Evolutionary conservation across 2,888 invertebrate genomes (phyloP).

Genomic region (Stenolophus ochropezus): DNA sequence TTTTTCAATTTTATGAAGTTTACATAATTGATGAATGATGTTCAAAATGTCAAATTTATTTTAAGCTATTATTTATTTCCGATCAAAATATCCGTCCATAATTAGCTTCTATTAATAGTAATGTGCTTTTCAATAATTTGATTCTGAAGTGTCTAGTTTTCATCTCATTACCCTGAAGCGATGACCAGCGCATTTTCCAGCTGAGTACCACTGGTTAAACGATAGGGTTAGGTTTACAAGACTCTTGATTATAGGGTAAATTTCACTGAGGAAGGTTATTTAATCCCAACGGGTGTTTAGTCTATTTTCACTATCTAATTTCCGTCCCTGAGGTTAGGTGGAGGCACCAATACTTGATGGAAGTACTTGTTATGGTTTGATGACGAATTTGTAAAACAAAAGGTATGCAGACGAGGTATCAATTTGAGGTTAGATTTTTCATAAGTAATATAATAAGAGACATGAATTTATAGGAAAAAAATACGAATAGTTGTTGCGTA

Average conservation of each 20-base stretch:
- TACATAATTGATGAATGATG: too few relatives aligned
- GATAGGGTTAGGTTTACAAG: slow-evolving; percentile 6
- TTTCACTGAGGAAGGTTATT: slow-evolving; percentile 4
- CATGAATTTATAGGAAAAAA: too few relatives aligned
- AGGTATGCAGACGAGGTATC: too few relatives aligned
- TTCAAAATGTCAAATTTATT: too few relatives aligned
- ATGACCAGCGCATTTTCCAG: not conserved
- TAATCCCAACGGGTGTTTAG: slow-evolving; percentile 21
- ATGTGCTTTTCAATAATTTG: not conserved
- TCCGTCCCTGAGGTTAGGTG: not conserved
- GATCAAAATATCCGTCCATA: too few relatives aligned
- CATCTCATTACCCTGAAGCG: not conserved
- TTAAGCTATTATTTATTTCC: too few relatives aligned
- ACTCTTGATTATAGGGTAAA: slow-evolving; percentile 19
- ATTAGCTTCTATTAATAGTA: too few relatives aligned
- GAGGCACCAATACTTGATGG: not conserved
- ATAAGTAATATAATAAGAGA: too few relatives aligned
- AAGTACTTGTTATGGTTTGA: not conserved
- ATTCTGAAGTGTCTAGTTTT: not conserved
- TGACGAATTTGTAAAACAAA: not conserved
- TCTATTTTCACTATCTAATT: slow-evolving; percentile 27
- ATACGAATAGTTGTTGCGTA: too few relatives aligned
- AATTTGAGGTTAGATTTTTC: too few relatives aligned
- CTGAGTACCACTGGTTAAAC: not conserved
- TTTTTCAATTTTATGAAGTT: too few relatives aligned